A percentile compares a stretch with the other conserved stretches of the same genome.
Evolutionary conservation across 2,113 vertebrate genomes (phyloP).

Genomic region (Carettochelys insculpta): DNA sequence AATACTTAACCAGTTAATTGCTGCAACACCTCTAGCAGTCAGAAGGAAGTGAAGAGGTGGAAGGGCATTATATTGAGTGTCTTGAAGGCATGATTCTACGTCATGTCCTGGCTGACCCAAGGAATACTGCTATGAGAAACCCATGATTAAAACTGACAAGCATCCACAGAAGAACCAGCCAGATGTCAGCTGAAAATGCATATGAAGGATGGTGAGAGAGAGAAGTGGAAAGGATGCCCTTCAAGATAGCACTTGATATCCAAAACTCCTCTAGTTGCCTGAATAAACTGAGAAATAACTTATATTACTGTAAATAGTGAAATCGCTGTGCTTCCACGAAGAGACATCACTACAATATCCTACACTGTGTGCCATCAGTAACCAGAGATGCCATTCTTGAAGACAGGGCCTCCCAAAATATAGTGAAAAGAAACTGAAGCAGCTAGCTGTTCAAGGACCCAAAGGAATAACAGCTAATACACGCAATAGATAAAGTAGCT

Average conservation of each 20-base stretch:
- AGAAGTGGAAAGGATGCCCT: accelerated
- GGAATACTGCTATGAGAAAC: too few species aligned
- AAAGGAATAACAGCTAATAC: not conserved
- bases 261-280: accelerated
- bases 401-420: not conserved
- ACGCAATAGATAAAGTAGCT: not conserved
- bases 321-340: too few species aligned
- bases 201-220: not conserved
- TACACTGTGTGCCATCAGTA: not conserved
- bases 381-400: not conserved
- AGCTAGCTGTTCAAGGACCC: not conserved
- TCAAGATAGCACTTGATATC: not conserved
- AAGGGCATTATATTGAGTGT: too few species aligned
- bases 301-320: not conserved
- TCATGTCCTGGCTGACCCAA: too few species aligned
- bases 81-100: too few species aligned
- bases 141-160: too few species aligned
- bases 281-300: not conserved
- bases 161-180: not conserved
- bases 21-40: too few species aligned
- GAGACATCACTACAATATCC: not conserved
- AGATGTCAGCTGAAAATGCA: not conserved
- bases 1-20: too few species aligned
- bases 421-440: not conserved
- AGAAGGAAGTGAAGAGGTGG: too few species aligned